Conservation (phyloP, 2,113 vertebrate genomes). For the Pogona vitticeps region DNA sequence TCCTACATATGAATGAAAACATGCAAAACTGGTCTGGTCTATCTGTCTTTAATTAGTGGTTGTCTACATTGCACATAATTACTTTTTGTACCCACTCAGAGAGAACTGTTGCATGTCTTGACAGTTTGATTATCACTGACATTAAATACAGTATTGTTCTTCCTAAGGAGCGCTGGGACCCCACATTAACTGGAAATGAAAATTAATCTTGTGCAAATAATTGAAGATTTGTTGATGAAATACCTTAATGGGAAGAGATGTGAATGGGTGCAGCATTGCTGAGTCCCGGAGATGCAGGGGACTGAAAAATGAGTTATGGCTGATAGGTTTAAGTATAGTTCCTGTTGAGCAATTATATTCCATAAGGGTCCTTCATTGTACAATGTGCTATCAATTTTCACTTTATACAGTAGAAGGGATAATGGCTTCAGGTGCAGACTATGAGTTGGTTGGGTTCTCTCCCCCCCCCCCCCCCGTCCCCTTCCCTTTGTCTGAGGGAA, state of each 20-base stretch:
- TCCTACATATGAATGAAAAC: slow-evolving; percentile 4
- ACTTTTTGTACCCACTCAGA: slow-evolving; percentile 43
- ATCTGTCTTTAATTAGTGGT: slow-evolving; percentile 30
- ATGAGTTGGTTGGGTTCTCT: slow-evolving; percentile 4
- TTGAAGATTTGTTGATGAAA: slow-evolving; percentile 61
- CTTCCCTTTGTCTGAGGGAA: slow-evolving; percentile 62
- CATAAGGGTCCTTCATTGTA: slow-evolving; percentile 65
- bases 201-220: slow-evolving; percentile 67
- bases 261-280: slow-evolving; percentile 55
- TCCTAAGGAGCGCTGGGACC: slow-evolving; percentile 51
- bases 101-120: slow-evolving; percentile 47
- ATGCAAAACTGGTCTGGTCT: not conserved
- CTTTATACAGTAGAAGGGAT: slow-evolving; percentile 73
- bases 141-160: slow-evolving; percentile 53
- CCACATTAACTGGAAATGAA: slow-evolving; percentile 58
- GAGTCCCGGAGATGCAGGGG: slow-evolving; percentile 52
- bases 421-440: slow-evolving; percentile 70
- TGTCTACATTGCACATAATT: slow-evolving; percentile 56
- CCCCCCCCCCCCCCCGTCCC: not conserved
- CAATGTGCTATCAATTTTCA: slow-evolving; percentile 77
- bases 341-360: slow-evolving; percentile 73
- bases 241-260: slow-evolving; percentile 58
- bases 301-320: slow-evolving; percentile 63
- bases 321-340: slow-evolving; percentile 71
- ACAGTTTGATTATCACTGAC: slow-evolving; percentile 56